Conservation (phyloP, 2,797 vertebrate genomes). For the Hippoglossus hippoglossus region DNA sequence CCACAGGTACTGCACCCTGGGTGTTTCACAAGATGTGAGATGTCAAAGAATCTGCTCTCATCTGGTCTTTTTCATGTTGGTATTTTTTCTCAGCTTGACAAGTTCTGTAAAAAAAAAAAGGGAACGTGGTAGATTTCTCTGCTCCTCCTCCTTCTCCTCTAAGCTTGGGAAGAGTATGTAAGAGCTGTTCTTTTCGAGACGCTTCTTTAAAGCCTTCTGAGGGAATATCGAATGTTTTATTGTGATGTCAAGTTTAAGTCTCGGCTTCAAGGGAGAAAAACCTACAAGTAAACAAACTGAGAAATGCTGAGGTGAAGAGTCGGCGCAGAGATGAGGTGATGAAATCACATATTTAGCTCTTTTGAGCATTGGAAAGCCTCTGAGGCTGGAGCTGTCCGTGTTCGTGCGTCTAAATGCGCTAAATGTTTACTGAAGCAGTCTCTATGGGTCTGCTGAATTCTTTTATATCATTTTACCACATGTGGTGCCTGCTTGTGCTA, state of each 20-base stretch:
- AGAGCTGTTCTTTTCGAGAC: no score
- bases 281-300: conserved; percentile 9
- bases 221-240: no score
- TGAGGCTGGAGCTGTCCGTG: conserved; percentile 15
- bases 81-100: conserved; percentile 2
- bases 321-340: background rate
- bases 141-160: no score
- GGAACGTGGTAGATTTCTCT: no score
- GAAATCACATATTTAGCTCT: conserved; percentile 32
- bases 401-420: conserved; percentile 18
- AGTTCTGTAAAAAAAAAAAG: background rate
- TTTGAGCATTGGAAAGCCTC: conserved; percentile 20
- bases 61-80: background rate
- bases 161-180: no score
- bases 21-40: background rate
- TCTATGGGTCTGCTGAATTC: conserved; percentile 14
- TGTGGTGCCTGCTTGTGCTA: conserved; percentile 59
- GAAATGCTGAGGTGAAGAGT: conserved; percentile 10
- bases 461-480: conserved; percentile 22
- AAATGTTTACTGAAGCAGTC: conserved; percentile 46
- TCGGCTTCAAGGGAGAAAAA: background rate
- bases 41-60: conserved; percentile 3
- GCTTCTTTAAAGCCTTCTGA: no score
- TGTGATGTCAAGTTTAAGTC: no score
- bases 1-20: conserved; percentile 33